These are phyloP conservation scores for Pterocles gutturalis DNA, from an alignment of 2,113 vertebrate genomes.

Conservation along the genomic window DNA sequence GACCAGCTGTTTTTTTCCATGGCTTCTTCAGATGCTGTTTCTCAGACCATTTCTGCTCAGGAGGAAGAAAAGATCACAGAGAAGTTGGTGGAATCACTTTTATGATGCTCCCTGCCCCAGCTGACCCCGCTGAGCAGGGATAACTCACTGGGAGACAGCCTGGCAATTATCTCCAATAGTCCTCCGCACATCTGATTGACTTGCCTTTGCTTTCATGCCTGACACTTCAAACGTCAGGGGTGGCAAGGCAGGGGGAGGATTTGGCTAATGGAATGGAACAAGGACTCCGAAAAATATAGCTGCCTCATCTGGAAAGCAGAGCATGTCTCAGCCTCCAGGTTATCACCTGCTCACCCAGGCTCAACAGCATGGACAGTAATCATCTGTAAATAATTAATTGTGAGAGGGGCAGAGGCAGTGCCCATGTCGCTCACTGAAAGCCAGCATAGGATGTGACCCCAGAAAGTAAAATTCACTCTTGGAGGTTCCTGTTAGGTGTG, in stretches of 20 bases:
- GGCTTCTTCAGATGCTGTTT: background rate
- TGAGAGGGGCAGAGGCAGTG: background rate
- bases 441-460: background rate
- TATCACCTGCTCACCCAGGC: background rate
- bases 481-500: background rate
- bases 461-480: background rate
- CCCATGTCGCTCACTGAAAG: rapidly evolving
- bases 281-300: background rate
- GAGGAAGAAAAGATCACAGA: conserved; percentile 10
- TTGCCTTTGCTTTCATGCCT: conserved; percentile 51
- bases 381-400: background rate
- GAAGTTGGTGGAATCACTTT: conserved; percentile 2
- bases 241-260: background rate
- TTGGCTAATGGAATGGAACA: conserved; percentile 3
- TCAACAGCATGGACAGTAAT: background rate
- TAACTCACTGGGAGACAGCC: background rate
- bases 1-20: background rate
- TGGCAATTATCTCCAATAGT: conserved; percentile 53
- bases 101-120: background rate
- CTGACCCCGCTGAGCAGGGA: background rate
- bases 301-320: background rate
- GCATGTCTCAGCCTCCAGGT: background rate
- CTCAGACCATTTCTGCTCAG: background rate
- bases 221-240: conserved; percentile 6
- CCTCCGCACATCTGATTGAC: conserved; percentile 16